Evolutionary conservation across 2,113 vertebrate genomes (phyloP).

Genomic region (Chlorodrepanis virens): DNA sequence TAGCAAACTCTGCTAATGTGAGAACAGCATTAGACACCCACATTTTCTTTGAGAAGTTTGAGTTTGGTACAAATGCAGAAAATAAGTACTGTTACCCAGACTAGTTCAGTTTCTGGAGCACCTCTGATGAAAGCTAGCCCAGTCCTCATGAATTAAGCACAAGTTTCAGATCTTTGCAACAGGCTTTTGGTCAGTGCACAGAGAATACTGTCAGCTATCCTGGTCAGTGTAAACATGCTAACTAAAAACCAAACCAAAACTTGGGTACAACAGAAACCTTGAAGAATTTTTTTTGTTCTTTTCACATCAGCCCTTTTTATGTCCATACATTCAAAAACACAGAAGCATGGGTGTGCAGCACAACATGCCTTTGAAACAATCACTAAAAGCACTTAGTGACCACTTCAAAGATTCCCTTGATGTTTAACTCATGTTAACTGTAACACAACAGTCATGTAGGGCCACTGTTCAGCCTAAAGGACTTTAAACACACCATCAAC

Average conservation of each 20-base stretch:
- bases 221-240: neutral
- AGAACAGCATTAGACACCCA: neutral
- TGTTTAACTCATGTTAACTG: constrained; percentile 18
- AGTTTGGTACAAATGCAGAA: neutral
- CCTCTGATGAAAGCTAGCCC: neutral
- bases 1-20: neutral
- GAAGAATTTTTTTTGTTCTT: neutral
- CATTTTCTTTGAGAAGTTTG: neutral
- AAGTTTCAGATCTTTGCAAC: neutral
- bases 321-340: neutral
- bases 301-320: neutral
- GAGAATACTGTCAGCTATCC: neutral
- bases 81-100: neutral
- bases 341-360: neutral
- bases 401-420: constrained; percentile 40
- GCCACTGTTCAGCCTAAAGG: neutral
- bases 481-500: constrained; percentile 26
- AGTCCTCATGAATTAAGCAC: neutral
- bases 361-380: constrained; percentile 11
- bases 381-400: constrained; percentile 20
- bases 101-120: rapidly evolving
- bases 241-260: neutral
- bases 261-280: neutral
- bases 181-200: neutral
- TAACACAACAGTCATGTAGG: neutral